A percentile compares a stretch with the other conserved stretches of the same genome.
Evolutionary conservation across 2,797 vertebrate species (phyloP).

Genomic region (Spinus pinus): DNA sequence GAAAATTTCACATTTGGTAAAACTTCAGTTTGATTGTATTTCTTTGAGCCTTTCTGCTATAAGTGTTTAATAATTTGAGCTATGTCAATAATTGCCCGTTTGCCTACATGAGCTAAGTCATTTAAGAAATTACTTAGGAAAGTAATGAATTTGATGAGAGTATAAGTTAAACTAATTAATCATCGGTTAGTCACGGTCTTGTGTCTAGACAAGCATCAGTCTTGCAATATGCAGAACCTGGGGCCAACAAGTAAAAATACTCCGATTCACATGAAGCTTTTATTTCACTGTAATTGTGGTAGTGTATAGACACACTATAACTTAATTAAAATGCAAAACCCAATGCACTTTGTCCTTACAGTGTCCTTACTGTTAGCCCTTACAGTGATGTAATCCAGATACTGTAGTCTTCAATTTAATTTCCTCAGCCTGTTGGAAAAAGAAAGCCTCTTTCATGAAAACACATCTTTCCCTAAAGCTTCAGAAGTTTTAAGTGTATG

Average conservation of each 20-base stretch:
- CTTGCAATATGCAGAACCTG: not conserved
- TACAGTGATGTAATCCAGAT: not conserved
- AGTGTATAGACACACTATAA: not conserved
- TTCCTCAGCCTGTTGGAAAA: not conserved
- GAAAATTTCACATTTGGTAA: conserved; percentile 21
- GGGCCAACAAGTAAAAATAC: not conserved
- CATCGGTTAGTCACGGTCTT: not conserved
- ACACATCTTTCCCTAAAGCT: not conserved
- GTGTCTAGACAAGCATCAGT: not conserved
- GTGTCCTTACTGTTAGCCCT: not conserved
- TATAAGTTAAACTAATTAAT: conserved; percentile 30
- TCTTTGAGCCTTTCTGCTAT: not conserved
- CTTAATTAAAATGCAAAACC: not conserved
- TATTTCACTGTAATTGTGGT: not conserved
- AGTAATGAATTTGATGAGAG: conserved; percentile 25
- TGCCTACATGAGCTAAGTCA: not conserved
- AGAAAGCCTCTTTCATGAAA: not conserved
- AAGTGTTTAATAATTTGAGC: conserved; percentile 14
- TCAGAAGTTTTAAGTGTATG: not conserved
- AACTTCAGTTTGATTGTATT: not conserved
- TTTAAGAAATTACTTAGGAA: conserved; percentile 16
- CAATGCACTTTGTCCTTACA: not conserved
- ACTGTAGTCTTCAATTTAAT: not conserved
- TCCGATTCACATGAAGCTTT: not conserved
- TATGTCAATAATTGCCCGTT: conserved; percentile 13